phyloP scores from a whole-genome alignment of 2,888 invertebrate genomes.

The Sthenelais limicola region DNA sequence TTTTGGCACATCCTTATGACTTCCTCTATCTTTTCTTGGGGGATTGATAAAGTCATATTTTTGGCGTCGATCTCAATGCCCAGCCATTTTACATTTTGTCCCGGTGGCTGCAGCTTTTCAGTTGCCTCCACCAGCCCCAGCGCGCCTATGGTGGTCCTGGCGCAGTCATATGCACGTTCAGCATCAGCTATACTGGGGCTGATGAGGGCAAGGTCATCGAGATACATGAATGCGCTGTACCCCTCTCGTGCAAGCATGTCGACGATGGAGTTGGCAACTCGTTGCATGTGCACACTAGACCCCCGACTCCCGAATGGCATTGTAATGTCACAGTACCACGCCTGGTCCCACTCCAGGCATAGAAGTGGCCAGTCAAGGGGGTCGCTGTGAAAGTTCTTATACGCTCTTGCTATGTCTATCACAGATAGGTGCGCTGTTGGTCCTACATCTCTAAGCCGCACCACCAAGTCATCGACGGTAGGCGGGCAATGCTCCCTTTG shows the following conservation, averaged over 20 bases:
- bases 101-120: not conserved
- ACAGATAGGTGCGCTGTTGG: not conserved
- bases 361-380: slow-evolving; percentile 7
- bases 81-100: not conserved
- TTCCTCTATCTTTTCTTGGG: not conserved
- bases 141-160: not conserved
- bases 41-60: not conserved
- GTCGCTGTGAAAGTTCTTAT: slow-evolving; percentile 2
- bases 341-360: not conserved
- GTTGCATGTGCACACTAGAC: not conserved
- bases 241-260: not conserved
- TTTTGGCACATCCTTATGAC: not conserved
- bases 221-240: not conserved
- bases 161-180: not conserved
- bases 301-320: not conserved
- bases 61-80: not conserved
- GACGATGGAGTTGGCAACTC: slow-evolving; percentile 1
- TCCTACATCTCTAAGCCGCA: not conserved
- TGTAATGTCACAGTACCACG: not conserved
- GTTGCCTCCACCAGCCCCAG: slow-evolving; percentile 6
- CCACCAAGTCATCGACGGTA: not conserved
- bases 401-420: not conserved
- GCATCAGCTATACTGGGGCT: not conserved
- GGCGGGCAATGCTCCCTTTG: not conserved
- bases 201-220: not conserved